These are phyloP conservation scores for Vanessa cardui DNA, from an alignment of 2,888 invertebrate species.

Conservation along the genomic window DNA sequence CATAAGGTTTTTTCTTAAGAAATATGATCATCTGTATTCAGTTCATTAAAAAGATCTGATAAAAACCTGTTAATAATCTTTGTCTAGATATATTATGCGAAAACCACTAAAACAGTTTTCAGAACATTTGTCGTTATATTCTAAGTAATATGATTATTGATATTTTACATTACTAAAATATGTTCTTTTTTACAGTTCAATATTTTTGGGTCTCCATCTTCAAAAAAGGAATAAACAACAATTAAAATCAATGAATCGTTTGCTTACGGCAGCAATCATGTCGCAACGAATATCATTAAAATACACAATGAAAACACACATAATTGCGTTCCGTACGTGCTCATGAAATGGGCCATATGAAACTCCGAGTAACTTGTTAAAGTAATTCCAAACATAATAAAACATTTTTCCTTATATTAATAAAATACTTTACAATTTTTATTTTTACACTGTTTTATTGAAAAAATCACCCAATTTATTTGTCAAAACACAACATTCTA, in stretches of 20 bases:
- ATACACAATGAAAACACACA: conserved; percentile 32
- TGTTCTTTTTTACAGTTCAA: conserved; percentile 59
- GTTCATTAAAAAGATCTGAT: no score
- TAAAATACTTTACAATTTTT: background rate
- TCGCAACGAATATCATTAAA: conserved; percentile 23
- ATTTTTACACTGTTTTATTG: background rate
- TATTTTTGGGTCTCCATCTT: conserved; percentile 52
- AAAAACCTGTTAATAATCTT: no score
- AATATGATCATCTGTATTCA: no score
- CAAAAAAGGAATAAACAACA: conserved; percentile 27
- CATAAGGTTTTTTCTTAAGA: no score
- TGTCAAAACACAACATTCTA: no score
- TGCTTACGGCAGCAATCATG: background rate
- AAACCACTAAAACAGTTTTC: no score
- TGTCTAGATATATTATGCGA: no score
- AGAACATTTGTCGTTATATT: no score
- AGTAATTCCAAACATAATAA: conserved; percentile 15
- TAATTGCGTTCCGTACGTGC: conserved; percentile 32
- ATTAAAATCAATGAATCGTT: conserved; percentile 21
- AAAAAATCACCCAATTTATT: background rate
- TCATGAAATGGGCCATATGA: conserved; percentile 18
- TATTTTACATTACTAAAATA: no score
- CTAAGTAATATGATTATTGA: no score
- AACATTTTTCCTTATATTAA: conserved; percentile 1
- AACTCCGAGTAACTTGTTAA: conserved; percentile 14